Evolutionary conservation across 2,888 invertebrate species (phyloP).

Genomic region (Scotopteryx bipunctaria): DNA sequence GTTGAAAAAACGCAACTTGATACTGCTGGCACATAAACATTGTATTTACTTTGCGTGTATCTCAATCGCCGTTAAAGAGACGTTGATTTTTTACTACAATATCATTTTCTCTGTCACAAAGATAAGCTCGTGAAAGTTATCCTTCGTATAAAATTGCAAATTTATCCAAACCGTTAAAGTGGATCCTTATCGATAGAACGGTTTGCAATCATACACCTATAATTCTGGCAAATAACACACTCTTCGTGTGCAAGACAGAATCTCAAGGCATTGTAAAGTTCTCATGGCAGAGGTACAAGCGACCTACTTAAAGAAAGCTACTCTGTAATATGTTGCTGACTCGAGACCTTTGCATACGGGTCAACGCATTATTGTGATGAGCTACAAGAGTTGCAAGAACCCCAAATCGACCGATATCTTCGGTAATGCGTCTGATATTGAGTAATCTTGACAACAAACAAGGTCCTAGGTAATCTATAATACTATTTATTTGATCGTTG

Average conservation of each 20-base stretch:
- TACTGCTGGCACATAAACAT: too few species aligned
- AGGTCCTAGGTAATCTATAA: conserved; percentile 29
- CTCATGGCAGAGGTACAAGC: conserved; percentile 36
- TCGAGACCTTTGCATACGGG: conserved; percentile 65
- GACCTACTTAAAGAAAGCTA: conserved; percentile 43
- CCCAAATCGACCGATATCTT: conserved; percentile 47
- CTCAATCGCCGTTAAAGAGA: not conserved
- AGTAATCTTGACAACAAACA: conserved; percentile 37
- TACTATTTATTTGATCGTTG: conserved; percentile 25
- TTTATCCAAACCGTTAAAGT: conserved; percentile 25
- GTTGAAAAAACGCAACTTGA: too few species aligned
- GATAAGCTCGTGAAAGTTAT: conserved; percentile 13
- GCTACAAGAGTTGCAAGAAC: conserved; percentile 52
- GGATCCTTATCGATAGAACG: conserved; percentile 37
- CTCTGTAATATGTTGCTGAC: conserved; percentile 52
- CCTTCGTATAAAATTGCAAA: conserved; percentile 20
- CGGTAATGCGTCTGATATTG: conserved; percentile 31
- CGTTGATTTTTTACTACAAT: conserved; percentile 2
- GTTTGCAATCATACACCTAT: conserved; percentile 38
- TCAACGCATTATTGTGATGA: conserved; percentile 64
- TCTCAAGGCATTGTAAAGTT: conserved; percentile 37
- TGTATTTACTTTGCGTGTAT: not conserved
- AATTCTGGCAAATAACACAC: conserved; percentile 39
- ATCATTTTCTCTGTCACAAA: conserved; percentile 14
- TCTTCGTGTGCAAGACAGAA: conserved; percentile 36